These are phyloP conservation scores for Archaeoteleia sp. DNA, from an alignment of 2,888 invertebrate species.

Conservation along the genomic window DNA sequence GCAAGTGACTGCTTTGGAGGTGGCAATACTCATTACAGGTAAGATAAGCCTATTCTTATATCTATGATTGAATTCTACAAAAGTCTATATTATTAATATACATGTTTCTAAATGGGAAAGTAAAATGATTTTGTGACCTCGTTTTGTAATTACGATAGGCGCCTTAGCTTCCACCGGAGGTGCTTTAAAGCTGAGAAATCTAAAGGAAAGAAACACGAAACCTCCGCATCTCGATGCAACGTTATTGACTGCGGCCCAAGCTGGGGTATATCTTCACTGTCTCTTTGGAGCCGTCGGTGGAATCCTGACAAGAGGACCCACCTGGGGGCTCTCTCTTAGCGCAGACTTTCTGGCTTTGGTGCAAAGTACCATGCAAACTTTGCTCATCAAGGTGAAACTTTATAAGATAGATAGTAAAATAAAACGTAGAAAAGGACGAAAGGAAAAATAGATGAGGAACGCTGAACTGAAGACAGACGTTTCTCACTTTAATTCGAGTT, in stretches of 20 bases:
- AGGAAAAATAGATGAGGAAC: constrained; percentile 26
- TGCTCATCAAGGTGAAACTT: constrained; percentile 79
- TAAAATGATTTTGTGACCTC: too few species aligned
- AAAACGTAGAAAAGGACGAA: constrained; percentile 33
- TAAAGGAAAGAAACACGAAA: constrained; percentile 63
- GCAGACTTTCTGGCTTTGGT: constrained; percentile 84
- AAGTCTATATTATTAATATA: too few species aligned
- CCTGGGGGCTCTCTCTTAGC: constrained; percentile 81
- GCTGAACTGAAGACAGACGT: constrained; percentile 38
- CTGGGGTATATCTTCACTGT: constrained; percentile 88
- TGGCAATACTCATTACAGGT: constrained; percentile 65
- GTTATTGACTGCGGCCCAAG: constrained; percentile 89
- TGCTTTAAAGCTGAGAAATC: constrained; percentile 61
- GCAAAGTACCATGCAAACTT: constrained; percentile 87
- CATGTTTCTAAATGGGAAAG: too few species aligned
- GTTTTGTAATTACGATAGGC: constrained; percentile 53
- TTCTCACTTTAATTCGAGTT: constrained; percentile 44
- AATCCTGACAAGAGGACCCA: constrained; percentile 77
- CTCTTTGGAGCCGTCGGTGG: constrained; percentile 89
- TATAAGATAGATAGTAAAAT: constrained; percentile 49
- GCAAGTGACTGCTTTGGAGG: constrained; percentile 69
- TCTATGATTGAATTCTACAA: too few species aligned
- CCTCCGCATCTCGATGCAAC: constrained; percentile 83
- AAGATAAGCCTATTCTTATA: constrained; percentile 1
- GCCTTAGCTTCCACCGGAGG: constrained; percentile 63